A percentile compares a stretch with the other conserved stretches of the same genome.
These are phyloP conservation scores for Cyanoderma ruficeps DNA, from an alignment of 2,113 vertebrate species.

Conservation along the genomic window DNA sequence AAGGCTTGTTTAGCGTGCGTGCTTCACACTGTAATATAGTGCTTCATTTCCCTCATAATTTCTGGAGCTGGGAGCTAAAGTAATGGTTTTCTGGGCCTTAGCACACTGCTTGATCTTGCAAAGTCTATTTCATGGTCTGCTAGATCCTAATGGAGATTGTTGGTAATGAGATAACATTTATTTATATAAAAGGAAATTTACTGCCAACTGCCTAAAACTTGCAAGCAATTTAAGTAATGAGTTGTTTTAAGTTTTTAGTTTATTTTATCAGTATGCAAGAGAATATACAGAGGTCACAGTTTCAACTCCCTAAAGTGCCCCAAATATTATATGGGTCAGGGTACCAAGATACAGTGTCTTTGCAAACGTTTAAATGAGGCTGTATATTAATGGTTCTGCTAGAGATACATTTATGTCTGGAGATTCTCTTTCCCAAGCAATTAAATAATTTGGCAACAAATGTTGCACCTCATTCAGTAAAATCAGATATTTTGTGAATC, in stretches of 20 bases:
- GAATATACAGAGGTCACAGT: background rate
- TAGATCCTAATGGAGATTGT: slow-evolving; percentile 76
- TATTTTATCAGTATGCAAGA: slow-evolving; percentile 8
- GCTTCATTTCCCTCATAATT: slow-evolving; percentile 75
- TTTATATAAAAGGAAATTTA: slow-evolving; percentile 79
- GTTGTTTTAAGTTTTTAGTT: slow-evolving; percentile 9
- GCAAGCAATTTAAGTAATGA: slow-evolving; percentile 48
- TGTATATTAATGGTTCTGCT: background rate
- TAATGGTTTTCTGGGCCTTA: slow-evolving; percentile 71
- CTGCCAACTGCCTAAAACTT: slow-evolving; percentile 61
- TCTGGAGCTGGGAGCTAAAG: slow-evolving; percentile 72
- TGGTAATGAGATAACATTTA: slow-evolving; percentile 81
- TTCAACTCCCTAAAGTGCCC: background rate
- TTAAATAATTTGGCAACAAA: slow-evolving; percentile 30
- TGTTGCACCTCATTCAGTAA: slow-evolving; percentile 36
- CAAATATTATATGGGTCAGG: background rate
- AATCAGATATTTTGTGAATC: slow-evolving; percentile 4
- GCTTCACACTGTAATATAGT: slow-evolving; percentile 68
- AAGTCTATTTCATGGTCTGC: slow-evolving; percentile 82
- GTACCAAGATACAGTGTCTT: background rate
- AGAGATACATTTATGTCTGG: background rate
- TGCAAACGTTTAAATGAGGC: background rate
- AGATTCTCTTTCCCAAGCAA: background rate
- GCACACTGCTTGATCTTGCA: slow-evolving; percentile 75
- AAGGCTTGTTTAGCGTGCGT: slow-evolving; percentile 65